These are phyloP conservation scores for Lasioglossum zephyrum DNA, from an alignment of 2,888 invertebrate genomes.

Conservation along the genomic window DNA sequence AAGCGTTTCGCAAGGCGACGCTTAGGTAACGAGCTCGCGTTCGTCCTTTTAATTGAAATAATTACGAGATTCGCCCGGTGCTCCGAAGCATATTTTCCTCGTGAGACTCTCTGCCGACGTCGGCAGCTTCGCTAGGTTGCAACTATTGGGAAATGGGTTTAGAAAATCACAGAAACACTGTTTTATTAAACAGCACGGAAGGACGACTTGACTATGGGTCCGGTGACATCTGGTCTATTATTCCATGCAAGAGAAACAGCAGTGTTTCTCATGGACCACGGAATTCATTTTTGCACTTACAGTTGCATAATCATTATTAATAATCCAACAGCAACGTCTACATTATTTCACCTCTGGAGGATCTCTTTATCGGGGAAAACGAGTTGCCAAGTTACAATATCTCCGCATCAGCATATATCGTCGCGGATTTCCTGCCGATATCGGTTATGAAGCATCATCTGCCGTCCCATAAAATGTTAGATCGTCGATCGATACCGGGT, in stretches of 20 bases:
- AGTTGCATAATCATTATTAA: no score
- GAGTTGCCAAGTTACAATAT: neutral
- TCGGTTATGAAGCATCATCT: neutral
- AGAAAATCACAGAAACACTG: no score
- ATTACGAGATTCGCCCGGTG: conserved; percentile 7
- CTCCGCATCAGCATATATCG: neutral
- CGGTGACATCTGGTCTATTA: no score
- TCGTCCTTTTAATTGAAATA: conserved; percentile 28
- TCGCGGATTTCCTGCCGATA: neutral
- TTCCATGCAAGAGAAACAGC: no score
- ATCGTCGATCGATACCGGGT: neutral
- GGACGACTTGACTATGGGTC: no score
- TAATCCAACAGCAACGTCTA: neutral
- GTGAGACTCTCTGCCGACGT: neutral
- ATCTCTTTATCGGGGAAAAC: neutral
- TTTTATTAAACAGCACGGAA: no score
- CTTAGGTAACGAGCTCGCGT: neutral
- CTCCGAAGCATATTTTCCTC: neutral
- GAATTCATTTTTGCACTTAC: no score
- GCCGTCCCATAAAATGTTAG: neutral
- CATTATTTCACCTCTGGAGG: neutral
- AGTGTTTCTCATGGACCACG: no score
- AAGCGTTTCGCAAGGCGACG: conserved; percentile 34
- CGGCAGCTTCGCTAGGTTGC: neutral
- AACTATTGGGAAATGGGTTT: no score